Percentiles rank a stretch among this genome's conserved stretches.
These are phyloP conservation scores for Phaetusa simplex DNA, from an alignment of 2,113 vertebrate species.

Conservation along the genomic window DNA sequence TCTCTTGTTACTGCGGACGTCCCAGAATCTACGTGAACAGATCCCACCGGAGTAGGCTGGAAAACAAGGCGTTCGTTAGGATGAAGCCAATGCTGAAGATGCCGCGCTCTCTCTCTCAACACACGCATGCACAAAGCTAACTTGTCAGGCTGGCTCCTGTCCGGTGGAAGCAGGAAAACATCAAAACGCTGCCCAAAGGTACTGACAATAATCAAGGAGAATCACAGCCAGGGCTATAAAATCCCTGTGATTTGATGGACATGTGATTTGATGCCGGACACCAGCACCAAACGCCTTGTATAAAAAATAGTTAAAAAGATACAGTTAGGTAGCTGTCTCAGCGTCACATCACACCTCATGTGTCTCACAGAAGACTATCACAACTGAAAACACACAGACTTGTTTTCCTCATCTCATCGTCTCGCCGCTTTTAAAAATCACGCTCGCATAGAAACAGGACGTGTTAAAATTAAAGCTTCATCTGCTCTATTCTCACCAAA, in stretches of 20 bases:
- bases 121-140: not conserved
- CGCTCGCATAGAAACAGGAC: not conserved
- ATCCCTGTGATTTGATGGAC: not conserved
- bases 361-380: not conserved
- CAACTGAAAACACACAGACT: not conserved
- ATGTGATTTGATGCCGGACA: not conserved
- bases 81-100: not conserved
- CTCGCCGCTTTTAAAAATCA: conserved; percentile 2
- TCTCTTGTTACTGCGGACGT: conserved; percentile 91
- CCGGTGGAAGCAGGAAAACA: not conserved
- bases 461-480: conserved; percentile 57
- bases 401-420: not conserved
- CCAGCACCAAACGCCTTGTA: not conserved
- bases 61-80: conserved; percentile 3
- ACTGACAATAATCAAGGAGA: not conserved
- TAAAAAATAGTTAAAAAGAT: not conserved
- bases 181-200: not conserved
- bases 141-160: not conserved
- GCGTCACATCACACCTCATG: not conserved
- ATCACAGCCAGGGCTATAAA: not conserved
- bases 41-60: conserved; percentile 95
- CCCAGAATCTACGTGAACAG: conserved; percentile 92
- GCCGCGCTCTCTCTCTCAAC: not conserved
- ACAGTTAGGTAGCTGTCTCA: accelerated
- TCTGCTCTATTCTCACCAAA: conserved; percentile 45